Conservation (phyloP, 2,797 vertebrate species). For the Brachyrhaphis roseni region DNA sequence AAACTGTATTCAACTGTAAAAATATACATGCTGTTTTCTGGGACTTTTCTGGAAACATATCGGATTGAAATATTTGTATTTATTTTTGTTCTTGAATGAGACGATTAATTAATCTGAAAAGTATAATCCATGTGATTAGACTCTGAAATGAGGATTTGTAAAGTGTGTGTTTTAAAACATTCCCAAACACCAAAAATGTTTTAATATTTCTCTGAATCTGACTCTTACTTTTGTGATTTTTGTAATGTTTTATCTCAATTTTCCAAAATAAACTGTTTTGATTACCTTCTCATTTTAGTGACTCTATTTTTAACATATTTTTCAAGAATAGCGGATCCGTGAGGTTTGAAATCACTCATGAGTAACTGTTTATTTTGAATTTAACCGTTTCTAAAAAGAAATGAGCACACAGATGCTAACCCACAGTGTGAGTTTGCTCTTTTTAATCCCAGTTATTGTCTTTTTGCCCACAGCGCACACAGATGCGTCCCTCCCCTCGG, state of each 20-base stretch:
- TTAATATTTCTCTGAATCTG: not conserved
- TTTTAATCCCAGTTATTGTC: not conserved
- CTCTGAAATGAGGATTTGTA: not conserved
- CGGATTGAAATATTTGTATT: not conserved
- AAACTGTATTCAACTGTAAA: not conserved
- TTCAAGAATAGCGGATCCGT: not conserved
- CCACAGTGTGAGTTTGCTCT: constrained; percentile 4
- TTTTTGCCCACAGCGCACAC: constrained; percentile 10
- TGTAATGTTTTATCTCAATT: not conserved
- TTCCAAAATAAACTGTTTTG: not conserved
- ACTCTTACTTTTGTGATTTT: not conserved
- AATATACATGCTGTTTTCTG: not conserved
- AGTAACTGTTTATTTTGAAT: constrained; percentile 2
- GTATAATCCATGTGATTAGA: not conserved
- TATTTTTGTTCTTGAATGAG: not conserved
- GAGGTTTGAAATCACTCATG: not conserved
- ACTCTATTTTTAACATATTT: not conserved
- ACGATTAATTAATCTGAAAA: constrained; percentile 2
- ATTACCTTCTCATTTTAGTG: not conserved
- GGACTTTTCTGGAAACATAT: not conserved
- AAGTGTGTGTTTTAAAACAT: not conserved
- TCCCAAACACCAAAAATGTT: not conserved
- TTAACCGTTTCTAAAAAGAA: not conserved
- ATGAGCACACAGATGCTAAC: not conserved
- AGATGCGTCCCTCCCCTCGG: constrained; percentile 7